A percentile compares a stretch with the other conserved stretches of the same genome.
Evolutionary conservation across 1,140 invertebrate species (phyloP).

Genomic region (Cecropterus lyciades): DNA sequence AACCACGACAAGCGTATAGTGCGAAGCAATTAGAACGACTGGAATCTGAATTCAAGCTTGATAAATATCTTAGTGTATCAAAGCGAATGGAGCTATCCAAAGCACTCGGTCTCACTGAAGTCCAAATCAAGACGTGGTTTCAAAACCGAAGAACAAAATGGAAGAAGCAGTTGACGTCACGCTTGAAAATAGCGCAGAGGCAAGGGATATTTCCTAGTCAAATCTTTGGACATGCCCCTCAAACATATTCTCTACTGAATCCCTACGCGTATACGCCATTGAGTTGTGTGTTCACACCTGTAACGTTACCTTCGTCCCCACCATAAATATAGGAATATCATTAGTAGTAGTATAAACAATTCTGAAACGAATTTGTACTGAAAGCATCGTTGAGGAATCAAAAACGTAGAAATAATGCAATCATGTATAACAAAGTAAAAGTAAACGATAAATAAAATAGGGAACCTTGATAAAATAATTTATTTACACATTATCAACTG

Average conservation of each 20-base stretch:
- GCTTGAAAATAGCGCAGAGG: slow-evolving; percentile 94
- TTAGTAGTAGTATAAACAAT: too few relatives aligned
- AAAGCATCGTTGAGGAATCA: too few relatives aligned
- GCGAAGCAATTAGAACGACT: slow-evolving; percentile 95
- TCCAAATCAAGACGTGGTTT: slow-evolving; percentile 99
- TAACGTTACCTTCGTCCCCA: slow-evolving; percentile 72
- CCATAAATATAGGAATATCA: slow-evolving; percentile 41
- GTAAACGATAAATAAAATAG: neutral
- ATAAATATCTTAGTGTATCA: slow-evolving; percentile 97
- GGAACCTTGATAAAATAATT: neutral
- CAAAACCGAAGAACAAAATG: slow-evolving; percentile 97
- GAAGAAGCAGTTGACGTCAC: slow-evolving; percentile 97
- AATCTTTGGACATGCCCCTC: slow-evolving; percentile 86
- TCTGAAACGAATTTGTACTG: too few relatives aligned
- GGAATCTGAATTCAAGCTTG: slow-evolving; percentile 96
- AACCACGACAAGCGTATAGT: slow-evolving; percentile 97
- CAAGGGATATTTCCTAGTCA: slow-evolving; percentile 90
- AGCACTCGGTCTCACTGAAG: slow-evolving; percentile 94
- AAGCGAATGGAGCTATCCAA: slow-evolving; percentile 97
- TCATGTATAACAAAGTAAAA: too few relatives aligned
- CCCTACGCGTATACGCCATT: slow-evolving; percentile 80
- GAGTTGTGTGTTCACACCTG: slow-evolving; percentile 83
- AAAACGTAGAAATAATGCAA: too few relatives aligned
- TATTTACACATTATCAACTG: neutral
- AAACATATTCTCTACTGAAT: slow-evolving; percentile 85